phyloP scores from a whole-genome alignment of 2,113 vertebrate genomes.

The Tonatia bakeri region DNA sequence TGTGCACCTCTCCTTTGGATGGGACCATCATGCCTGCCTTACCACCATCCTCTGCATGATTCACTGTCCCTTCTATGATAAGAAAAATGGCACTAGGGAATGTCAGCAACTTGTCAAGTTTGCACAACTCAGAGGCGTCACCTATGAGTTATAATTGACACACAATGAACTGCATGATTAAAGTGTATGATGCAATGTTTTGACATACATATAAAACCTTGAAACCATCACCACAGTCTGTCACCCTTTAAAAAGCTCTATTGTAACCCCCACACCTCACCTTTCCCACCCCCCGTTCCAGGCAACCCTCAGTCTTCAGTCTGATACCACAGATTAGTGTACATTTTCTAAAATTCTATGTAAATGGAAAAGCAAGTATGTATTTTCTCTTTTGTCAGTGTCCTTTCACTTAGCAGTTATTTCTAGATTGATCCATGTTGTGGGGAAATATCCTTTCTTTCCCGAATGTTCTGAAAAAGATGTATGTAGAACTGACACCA shows the following conservation, averaged over 20 bases:
- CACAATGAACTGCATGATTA: background rate
- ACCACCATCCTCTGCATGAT: too few species aligned
- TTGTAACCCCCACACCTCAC: background rate
- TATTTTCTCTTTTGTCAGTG: background rate
- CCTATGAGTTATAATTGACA: background rate
- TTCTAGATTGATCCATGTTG: background rate
- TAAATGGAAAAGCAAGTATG: background rate
- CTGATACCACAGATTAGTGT: background rate
- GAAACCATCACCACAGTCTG: background rate
- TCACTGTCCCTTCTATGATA: background rate
- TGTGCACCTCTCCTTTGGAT: fast-evolving
- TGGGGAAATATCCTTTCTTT: background rate
- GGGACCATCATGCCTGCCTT: background rate
- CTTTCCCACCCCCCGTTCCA: background rate
- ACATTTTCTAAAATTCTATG: background rate
- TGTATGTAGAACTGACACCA: background rate
- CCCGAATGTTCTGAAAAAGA: background rate
- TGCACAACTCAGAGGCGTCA: background rate
- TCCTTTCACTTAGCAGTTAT: background rate
- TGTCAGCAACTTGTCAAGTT: background rate
- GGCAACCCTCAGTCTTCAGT: background rate
- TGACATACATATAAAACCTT: fast-evolving
- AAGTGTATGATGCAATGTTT: background rate
- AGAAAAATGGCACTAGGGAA: background rate
- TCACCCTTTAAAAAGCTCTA: background rate